Base-by-base conservation (phyloP, 2,113 vertebrate species). In the Megaleporinus macrocephalus region DNA sequence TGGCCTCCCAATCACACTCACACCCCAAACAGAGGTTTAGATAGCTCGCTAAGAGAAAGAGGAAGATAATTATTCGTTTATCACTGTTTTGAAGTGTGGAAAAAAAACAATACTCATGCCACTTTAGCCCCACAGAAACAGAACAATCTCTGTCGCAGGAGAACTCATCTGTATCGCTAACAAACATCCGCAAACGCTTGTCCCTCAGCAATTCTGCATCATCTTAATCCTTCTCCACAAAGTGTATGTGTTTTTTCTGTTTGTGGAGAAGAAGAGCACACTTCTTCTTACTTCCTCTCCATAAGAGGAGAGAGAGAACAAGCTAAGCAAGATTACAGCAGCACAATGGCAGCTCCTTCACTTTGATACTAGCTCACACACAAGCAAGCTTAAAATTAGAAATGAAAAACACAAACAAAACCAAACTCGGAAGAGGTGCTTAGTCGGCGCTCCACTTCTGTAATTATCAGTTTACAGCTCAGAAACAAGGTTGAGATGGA, bases 121-220 rank as follows among this genome's bases (percentile, higher is more conserved):
- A 80, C 88, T 74, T 44, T 30, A 81, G 81, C 78, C 80, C 79
- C 85, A 73, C 36, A 79, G 84, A 85, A 75, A 81, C 30, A 30
- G 78, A 59, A 80, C 76, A 36, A 77, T 78, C 57, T 36, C 14
- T 1, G 10, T 68, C 24, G 22, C 80, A 0, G n/a, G 78, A 87
- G 85, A 85, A 78, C 49, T 63, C 4, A 87, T 86, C 81, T 83
- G 55, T 86, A 83, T 88, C 80, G 49, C 82, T 88, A 59, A 10
- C 30, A 30, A 77, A 82, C 84, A 91, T 86, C 85, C 76, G 84
- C 76, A 86, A 81, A 86, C 57, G 14, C 76, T 80, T 81, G 80
- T 88, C 85, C 88, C 81, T 89, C 75, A 81, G 79, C 84, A 80
- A 80, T 79, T 79, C 30, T 36, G 29, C 36, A 73, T 65, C 73